Conservation (phyloP, 2,113 vertebrate species). For the Sitta europaea region DNA sequence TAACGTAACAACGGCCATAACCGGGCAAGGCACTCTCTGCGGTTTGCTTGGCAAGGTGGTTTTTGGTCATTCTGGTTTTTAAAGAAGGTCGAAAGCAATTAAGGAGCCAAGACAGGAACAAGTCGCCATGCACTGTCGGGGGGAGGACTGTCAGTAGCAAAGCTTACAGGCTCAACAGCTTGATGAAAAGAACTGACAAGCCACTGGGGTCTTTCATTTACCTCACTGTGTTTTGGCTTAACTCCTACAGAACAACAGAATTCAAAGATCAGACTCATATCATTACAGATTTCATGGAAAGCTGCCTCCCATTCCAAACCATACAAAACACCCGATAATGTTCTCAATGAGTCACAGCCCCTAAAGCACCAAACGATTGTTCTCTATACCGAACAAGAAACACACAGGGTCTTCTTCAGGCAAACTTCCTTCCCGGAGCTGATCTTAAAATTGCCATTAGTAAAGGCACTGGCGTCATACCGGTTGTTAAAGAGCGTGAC, state of each 20-base stretch:
- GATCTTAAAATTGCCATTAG: neutral
- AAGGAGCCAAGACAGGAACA: neutral
- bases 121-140: rapidly evolving
- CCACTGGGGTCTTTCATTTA: neutral
- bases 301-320: neutral
- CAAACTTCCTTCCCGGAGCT: neutral
- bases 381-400: neutral
- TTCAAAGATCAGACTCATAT: neutral
- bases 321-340: neutral
- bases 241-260: neutral
- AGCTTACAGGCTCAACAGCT: neutral
- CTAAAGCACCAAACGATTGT: neutral
- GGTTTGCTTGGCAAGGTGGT: neutral
- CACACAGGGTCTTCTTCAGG: rapidly evolving
- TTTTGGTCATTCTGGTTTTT: rapidly evolving
- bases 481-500: neutral
- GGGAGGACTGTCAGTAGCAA: neutral
- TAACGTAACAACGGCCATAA: neutral
- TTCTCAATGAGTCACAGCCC: neutral
- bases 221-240: neutral
- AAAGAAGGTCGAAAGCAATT: neutral
- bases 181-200: neutral
- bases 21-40: neutral
- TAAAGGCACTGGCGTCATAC: neutral
- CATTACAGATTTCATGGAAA: neutral